A percentile compares a stretch with the other conserved stretches of the same genome.
Conservation (phyloP, 2,797 vertebrate species). For the Hypotaenidia okinawae region DNA sequence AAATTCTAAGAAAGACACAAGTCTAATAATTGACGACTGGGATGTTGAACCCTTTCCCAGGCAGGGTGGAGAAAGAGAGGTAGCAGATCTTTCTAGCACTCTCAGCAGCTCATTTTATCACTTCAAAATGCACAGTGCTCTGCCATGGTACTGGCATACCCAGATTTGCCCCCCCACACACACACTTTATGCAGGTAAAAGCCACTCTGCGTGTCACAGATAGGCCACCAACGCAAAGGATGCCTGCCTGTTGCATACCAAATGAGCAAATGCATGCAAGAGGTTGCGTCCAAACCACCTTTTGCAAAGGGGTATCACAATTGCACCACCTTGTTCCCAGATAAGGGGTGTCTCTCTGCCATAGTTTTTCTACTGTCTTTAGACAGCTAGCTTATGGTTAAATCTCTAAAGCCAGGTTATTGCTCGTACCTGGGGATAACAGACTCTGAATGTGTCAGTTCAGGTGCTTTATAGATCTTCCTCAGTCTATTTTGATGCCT, state of each 20-base stretch:
- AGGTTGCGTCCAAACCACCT: neutral
- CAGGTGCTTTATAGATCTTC: neutral
- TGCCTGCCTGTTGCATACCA: accelerated
- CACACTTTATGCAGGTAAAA: neutral
- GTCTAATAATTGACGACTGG: neutral
- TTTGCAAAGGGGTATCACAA: neutral
- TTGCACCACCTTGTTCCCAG: neutral
- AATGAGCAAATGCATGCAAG: neutral
- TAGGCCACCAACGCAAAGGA: neutral
- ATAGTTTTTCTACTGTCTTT: neutral
- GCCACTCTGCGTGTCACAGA: neutral
- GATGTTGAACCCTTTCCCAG: neutral
- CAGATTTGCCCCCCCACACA: neutral
- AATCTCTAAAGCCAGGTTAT: neutral
- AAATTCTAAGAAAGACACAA: neutral
- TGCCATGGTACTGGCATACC: neutral
- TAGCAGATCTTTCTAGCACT: neutral
- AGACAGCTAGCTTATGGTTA: neutral
- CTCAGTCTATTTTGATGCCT: neutral
- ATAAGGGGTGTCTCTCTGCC: neutral
- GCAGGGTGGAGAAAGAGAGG: neutral
- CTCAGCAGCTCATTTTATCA: neutral
- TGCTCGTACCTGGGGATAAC: neutral
- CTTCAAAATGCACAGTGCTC: neutral
- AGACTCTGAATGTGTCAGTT: neutral